phyloP scores from a whole-genome alignment of 2,113 vertebrate species.

The Pavo muticus region DNA sequence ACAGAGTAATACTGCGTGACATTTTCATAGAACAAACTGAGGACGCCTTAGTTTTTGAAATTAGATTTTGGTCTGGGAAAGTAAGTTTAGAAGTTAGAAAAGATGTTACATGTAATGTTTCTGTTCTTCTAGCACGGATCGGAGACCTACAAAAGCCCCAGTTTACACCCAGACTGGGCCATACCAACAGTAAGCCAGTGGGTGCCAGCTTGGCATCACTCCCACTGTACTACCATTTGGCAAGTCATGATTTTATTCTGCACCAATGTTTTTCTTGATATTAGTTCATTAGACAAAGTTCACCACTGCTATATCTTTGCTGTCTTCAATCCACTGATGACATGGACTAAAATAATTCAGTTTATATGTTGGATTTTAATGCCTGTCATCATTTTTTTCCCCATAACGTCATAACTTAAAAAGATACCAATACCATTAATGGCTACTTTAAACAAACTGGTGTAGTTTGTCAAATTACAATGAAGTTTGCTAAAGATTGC shows the following conservation, averaged over 20 bases:
- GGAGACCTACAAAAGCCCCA: background rate
- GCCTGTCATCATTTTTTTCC: background rate
- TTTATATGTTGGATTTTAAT: background rate
- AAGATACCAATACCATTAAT: background rate
- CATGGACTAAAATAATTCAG: background rate
- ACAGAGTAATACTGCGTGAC: rapidly evolving
- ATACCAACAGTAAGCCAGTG: background rate
- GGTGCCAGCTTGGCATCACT: background rate
- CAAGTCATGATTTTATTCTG: background rate
- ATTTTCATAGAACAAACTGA: background rate
- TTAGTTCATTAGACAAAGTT: background rate
- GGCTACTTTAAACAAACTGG: background rate
- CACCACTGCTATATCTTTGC: background rate
- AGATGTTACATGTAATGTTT: background rate
- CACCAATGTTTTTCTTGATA: background rate
- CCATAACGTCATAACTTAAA: background rate
- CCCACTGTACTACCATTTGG: background rate
- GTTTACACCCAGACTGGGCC: background rate
- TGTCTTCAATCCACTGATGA: background rate
- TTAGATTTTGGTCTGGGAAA: background rate
- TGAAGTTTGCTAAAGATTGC: background rate
- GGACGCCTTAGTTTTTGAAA: background rate
- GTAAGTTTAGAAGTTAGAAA: background rate
- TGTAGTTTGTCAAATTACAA: background rate
- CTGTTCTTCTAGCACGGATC: background rate